Conservation (phyloP, 2,797 vertebrate genomes). For the Erpetoichthys calabaricus region DNA sequence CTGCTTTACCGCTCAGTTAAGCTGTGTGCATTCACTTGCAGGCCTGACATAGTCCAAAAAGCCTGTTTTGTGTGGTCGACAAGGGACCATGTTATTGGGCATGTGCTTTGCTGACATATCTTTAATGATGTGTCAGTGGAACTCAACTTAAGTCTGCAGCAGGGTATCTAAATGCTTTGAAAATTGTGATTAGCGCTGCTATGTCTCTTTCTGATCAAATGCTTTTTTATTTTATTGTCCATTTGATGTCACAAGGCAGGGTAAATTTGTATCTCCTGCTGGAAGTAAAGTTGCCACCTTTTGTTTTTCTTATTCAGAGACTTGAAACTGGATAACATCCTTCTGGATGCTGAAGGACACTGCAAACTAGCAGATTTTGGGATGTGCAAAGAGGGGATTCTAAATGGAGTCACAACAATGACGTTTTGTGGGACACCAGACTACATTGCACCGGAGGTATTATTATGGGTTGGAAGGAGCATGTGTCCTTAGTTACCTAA, state of each 20-base stretch:
- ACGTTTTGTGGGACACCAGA: conserved; percentile 94
- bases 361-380: conserved; percentile 94
- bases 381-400: conserved; percentile 94
- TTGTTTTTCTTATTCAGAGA: conserved; percentile 50
- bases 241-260: conserved; percentile 8
- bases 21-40: no score
- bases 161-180: no score
- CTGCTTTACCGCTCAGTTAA: no score
- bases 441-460: conserved; percentile 89
- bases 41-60: no score
- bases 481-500: no score
- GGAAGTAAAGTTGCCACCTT: background rate
- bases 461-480: background rate
- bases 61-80: no score
- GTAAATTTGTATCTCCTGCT: background rate
- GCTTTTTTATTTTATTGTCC: background rate
- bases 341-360: conserved; percentile 88
- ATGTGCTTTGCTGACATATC: no score
- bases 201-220: no score
- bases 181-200: no score
- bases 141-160: no score
- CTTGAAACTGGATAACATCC: conserved; percentile 93
- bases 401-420: conserved; percentile 79
- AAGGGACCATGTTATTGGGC: no score
- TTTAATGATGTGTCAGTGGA: no score